Base-by-base conservation (phyloP, 2,888 invertebrate species). In the Spisula solida region DNA sequence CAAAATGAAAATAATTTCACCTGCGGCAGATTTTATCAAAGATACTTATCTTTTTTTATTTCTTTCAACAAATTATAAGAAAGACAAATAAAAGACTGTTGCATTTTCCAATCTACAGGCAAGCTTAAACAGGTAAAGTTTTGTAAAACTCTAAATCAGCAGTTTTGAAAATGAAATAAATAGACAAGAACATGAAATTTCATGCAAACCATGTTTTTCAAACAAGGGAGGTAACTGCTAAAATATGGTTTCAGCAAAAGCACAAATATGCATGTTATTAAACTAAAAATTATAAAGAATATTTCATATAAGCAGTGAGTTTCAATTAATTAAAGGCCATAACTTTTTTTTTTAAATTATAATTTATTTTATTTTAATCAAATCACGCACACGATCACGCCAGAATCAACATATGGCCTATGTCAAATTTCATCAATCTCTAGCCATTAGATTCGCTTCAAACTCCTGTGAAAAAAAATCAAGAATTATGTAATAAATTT, bases 11-110 rank as follows among this genome's bases (percentile, higher is more conserved):
- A n/a, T n/a, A n/a, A 31, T 75, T 75, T 75, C 34, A 75, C 31
- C 75, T 75, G 25, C n/a, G 60, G n/a, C 25, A 66, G 25, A n/a
- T 66, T 66, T 66, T n/a, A 66, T n/a, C n/a, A n/a, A 66, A 66
- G 12, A 25, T n/a, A 25, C 60, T n/a, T n/a, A n/a, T n/a, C 8
- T 14, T 18, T 18, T 66, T 66, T 1, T 0, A 25, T 66, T 66
- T 66, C n/a, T 25, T 66, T 25, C 25, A 51, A 16, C 51, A 51
- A 51, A 51, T 41, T 41, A 51, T 51, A 51, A 51, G 51, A 51
- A 12, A 51, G 12, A 1, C 51, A 51, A 10, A 14, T 51, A 51
- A 51, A 16, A 51, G n/a, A 51, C 14, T 51, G 51, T 41, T 41
- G 41, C 41, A 41, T 41, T 41, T 41, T 41, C 41, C 2, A 41